phyloP scores from a whole-genome alignment of 2,888 invertebrate species.

The Brachypalpus laphriformis region DNA sequence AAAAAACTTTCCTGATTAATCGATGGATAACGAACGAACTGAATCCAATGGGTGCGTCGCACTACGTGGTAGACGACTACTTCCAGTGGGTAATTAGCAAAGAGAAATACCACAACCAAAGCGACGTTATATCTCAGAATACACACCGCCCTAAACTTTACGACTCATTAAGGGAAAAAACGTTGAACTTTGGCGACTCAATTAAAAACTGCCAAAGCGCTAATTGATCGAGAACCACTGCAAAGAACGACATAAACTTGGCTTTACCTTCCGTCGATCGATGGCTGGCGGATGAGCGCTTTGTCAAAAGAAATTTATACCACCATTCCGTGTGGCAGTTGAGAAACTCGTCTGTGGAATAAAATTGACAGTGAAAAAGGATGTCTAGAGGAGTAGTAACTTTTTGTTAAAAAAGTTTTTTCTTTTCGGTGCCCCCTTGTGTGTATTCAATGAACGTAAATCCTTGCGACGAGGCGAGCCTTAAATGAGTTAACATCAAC shows the following conservation, averaged over 20 bases:
- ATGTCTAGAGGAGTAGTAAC: not conserved
- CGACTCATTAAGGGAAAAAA: slow-evolving; percentile 44
- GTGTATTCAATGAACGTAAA: slow-evolving; percentile 25
- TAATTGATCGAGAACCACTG: slow-evolving; percentile 38
- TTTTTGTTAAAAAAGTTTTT: not conserved
- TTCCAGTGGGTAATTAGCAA: slow-evolving; percentile 39
- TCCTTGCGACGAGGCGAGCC: slow-evolving; percentile 17
- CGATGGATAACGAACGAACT: slow-evolving; percentile 50
- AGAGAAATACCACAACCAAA: not conserved
- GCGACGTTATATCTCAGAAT: not conserved
- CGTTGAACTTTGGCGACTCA: slow-evolving; percentile 56
- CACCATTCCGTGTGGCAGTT: slow-evolving; percentile 8
- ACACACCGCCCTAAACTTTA: slow-evolving; percentile 32
- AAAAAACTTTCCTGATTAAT: slow-evolving; percentile 52
- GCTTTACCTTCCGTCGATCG: not conserved
- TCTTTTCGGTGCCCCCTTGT: too few species aligned
- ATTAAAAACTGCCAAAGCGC: slow-evolving; percentile 48
- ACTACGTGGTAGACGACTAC: not conserved
- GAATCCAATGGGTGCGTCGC: slow-evolving; percentile 1
- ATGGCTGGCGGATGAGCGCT: not conserved
- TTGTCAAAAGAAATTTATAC: slow-evolving; percentile 9
- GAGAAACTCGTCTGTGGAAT: slow-evolving; percentile 39
- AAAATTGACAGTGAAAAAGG: slow-evolving; percentile 8
- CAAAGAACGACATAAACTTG: not conserved
- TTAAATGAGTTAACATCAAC: slow-evolving; percentile 33